Evolutionary conservation across 2,797 vertebrate species (phyloP), one percentile per base, ranked within the genome.

Genomic region (Pampus argenteus): DNA sequence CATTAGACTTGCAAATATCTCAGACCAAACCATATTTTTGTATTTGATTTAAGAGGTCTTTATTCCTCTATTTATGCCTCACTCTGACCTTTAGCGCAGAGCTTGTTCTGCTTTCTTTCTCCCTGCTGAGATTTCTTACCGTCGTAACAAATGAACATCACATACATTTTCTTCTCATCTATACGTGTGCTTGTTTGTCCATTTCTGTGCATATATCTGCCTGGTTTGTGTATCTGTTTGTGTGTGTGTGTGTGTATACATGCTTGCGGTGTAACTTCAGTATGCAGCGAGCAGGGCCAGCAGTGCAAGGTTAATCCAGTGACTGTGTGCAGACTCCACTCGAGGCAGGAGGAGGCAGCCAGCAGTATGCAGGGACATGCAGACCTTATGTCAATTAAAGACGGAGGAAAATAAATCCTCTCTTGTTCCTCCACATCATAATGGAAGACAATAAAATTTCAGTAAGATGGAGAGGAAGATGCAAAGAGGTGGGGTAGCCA

Each of bases 251-350:
- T 1, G 20, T 49, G 64, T 48, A 6, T 56, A n/a, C n/a, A n/a
- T n/a, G 65, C 11, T 23, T 17, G 59, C 68, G 22, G 31, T n/a
- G 58, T 64, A 55, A 69, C 72, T 78, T 83, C 63, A 62, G 64
- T 74, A 79, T 85, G 76, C 74, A 66, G 65, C 2, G 23, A 47
- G 61, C n/a, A 26, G 68, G 55, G 65, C 63, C 64, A 17, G 57
- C 66, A 51, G 63, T 69, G 56, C 80, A 72, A 79, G 82, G 74
- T 86, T 88, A 87, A 88, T 86, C 79, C 81, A 81, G 44, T 69
- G 66, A 69, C 59, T 63, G 66, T 76, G 73, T 72, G 71, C 72
- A 71, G 68, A 85, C 71, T 68, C 72, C 71, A 84, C 76, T 79
- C 42, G 56, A 71, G 42, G 74, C 61, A 58, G 62, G 17, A 28